Evolutionary conservation across 2,113 vertebrate genomes (phyloP), one percentile per base, ranked within the genome.

Genomic region (Hylia prasina): DNA sequence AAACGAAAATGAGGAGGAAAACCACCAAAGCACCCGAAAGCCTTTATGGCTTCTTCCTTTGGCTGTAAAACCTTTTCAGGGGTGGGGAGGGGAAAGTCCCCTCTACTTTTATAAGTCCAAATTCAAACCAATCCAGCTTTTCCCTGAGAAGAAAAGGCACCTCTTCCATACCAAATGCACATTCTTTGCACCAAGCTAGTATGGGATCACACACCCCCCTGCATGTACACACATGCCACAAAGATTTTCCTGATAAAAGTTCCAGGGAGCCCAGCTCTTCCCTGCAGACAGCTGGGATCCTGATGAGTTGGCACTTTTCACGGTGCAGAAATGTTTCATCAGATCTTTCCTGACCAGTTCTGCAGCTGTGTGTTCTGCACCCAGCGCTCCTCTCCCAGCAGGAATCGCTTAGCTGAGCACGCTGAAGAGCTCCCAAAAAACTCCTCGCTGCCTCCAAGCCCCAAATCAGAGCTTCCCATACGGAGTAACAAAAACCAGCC

Each of bases 281-380:
- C 77, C 81, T 68, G 73, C 73, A 95, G 87, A 86, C 16, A 7
- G 48, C 39, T 63, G 65, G 72, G 76, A 92, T 94, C 90, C 70
- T 94, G 95, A 96, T 5, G 76, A 90, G 71, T 3, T 70, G 80
- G 94, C 51, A 8, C 64, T 96, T 96, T 88, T 87, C 4, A 1
- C 3, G 0, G 35, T 1, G 2, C 80, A 78, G 75, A 58, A 92
- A 54, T 27, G 69, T 95, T 96, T 96, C 73, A 95, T 91, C 93
- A 95, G 87, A 78, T 87, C 93, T 87, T 91, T 95, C 95, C 95
- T 87, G 94, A 94, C 94, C 73, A 94, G 95, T 95, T 95, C 94
- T 94, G 81, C 94, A 97, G 95, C 94, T 94, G 96, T 28, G 39
- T 25, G 50, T 79, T 33, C 37, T 37, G 72, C 47, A 15, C 58